A percentile compares a stretch with the other conserved stretches of the same genome.
Conservation (phyloP, 2,797 vertebrate genomes). For the Australoheros facetus region DNA sequence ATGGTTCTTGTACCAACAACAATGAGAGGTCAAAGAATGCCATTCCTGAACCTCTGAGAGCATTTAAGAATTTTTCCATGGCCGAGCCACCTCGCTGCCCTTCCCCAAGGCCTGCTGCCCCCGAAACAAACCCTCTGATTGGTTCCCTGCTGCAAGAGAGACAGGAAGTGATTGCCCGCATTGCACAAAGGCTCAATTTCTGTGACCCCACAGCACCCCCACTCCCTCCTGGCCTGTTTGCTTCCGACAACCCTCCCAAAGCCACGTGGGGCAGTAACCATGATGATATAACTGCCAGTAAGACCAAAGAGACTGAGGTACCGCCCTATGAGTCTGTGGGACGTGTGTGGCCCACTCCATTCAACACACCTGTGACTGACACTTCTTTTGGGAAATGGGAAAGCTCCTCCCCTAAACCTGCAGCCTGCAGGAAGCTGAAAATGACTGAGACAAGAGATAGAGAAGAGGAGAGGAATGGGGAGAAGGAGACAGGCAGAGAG, state of each 20-base stretch:
- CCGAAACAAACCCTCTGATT: slow-evolving; percentile 92
- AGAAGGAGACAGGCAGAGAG: slow-evolving; percentile 36
- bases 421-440: slow-evolving; percentile 86
- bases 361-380: slow-evolving; percentile 82
- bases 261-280: slow-evolving; percentile 77
- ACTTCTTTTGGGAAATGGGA: slow-evolving; percentile 68
- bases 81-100: slow-evolving; percentile 81
- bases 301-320: slow-evolving; percentile 86
- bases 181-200: slow-evolving; percentile 95
- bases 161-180: slow-evolving; percentile 97
- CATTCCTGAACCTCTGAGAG: slow-evolving; percentile 81
- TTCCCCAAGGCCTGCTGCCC: slow-evolving; percentile 78
- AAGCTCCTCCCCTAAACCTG: slow-evolving; percentile 83
- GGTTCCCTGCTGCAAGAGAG: slow-evolving; percentile 95
- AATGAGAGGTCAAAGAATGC: slow-evolving; percentile 76
- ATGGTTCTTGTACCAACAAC: slow-evolving; percentile 64
- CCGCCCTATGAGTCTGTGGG: slow-evolving; percentile 74
- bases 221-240: slow-evolving; percentile 84
- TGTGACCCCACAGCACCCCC: slow-evolving; percentile 91
- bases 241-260: slow-evolving; percentile 82
- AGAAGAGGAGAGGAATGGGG: slow-evolving; percentile 50
- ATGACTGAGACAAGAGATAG: slow-evolving; percentile 80
- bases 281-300: slow-evolving; percentile 84
- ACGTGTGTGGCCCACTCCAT: slow-evolving; percentile 72
- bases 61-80: slow-evolving; percentile 89